A percentile compares a stretch with the other conserved stretches of the same genome.
These are phyloP conservation scores for Stramonita haemastoma DNA, from an alignment of 2,888 invertebrate genomes.

Conservation along the genomic window DNA sequence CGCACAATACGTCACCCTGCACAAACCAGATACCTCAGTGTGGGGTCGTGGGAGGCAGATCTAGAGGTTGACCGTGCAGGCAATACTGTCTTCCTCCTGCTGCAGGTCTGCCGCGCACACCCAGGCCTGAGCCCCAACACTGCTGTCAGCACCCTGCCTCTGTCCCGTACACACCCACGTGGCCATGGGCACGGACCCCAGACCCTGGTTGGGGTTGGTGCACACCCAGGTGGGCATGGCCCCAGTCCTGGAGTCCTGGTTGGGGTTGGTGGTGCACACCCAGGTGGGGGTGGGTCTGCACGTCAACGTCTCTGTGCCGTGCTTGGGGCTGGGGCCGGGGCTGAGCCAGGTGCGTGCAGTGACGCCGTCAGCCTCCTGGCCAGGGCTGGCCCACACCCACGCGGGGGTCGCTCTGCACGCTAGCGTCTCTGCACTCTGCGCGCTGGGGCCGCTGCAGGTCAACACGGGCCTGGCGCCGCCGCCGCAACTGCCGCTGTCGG, in stretches of 20 bases:
- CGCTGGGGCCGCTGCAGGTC: not conserved
- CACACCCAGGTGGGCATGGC: not conserved
- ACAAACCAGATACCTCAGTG: not conserved
- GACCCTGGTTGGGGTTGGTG: not conserved
- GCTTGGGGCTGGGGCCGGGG: conserved; percentile 2
- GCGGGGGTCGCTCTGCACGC: not conserved
- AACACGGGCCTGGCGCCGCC: not conserved
- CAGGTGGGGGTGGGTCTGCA: not conserved
- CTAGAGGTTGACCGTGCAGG: conserved; percentile 16
- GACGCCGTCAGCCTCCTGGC: not conserved
- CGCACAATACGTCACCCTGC: not conserved
- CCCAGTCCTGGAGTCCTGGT: not conserved
- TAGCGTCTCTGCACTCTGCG: conserved; percentile 5
- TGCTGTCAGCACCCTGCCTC: not conserved
- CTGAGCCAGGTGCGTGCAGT: not conserved
- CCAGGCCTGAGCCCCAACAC: not conserved
- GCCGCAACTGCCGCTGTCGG: not conserved
- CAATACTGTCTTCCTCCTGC: not conserved
- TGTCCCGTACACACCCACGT: not conserved
- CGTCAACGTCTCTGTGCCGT: not conserved
- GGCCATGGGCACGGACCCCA: not conserved
- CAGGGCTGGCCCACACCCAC: conserved; percentile 14
- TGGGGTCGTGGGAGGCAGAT: not conserved
- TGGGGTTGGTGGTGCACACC: conserved; percentile 8
- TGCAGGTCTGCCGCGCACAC: not conserved